Evolutionary conservation across 2,113 vertebrate genomes (phyloP).

Genomic region (Xenopus laevis): DNA sequence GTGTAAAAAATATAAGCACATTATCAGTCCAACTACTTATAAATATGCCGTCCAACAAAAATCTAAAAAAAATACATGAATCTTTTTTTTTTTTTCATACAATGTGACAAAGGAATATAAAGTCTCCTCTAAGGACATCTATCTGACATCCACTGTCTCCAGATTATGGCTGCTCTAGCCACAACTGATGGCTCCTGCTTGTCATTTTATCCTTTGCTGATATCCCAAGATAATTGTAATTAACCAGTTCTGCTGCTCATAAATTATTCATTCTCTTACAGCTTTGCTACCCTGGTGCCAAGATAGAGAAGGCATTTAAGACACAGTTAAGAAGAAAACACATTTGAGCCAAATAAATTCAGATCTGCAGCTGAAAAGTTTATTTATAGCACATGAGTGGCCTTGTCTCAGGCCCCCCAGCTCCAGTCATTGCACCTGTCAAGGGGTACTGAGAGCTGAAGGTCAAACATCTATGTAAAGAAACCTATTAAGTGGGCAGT

Average conservation of each 20-base stretch:
- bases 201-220: conserved; percentile 25
- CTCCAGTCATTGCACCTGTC: neutral
- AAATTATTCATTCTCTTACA: conserved; percentile 28
- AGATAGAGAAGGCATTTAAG: neutral
- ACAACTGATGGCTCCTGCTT: conserved; percentile 17
- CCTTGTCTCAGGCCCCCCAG: too few species aligned
- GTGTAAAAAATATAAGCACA: too few species aligned
- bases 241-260: conserved; percentile 33
- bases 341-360: too few species aligned
- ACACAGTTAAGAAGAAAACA: neutral
- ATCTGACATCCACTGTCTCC: conserved; percentile 17
- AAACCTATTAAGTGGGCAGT: neutral
- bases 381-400: neutral
- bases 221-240: conserved; percentile 28
- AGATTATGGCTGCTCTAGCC: conserved; percentile 24
- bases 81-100: too few species aligned
- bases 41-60: too few species aligned
- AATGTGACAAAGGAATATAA: too few species aligned
- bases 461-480: too few species aligned
- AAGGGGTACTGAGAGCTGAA: neutral
- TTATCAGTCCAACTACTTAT: too few species aligned
- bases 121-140: too few species aligned
- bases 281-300: conserved; percentile 5
- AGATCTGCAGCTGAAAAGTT: too few species aligned
- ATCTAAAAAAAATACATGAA: too few species aligned